Conservation (phyloP, 2,113 vertebrate species). For the Nicator chloris region DNA sequence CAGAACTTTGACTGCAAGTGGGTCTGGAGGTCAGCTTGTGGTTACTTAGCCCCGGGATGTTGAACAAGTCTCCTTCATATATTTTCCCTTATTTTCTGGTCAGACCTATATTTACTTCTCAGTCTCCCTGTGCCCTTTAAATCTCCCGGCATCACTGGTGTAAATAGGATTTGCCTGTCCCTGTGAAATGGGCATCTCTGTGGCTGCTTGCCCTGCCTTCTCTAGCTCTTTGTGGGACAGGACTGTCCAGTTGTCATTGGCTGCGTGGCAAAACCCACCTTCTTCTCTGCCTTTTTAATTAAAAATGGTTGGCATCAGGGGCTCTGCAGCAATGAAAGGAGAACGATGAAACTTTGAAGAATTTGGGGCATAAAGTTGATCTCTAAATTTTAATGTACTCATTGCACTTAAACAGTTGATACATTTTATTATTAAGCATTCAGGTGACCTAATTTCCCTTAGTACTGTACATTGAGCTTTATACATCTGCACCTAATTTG, state of each 20-base stretch:
- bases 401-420: slow-evolving; percentile 63
- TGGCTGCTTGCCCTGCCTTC: neutral
- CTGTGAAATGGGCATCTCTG: neutral
- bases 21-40: neutral
- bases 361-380: slow-evolving; percentile 9
- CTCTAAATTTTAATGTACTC: slow-evolving; percentile 57
- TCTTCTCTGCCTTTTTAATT: slow-evolving; percentile 45
- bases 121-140: neutral
- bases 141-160: neutral
- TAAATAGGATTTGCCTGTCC: neutral
- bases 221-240: neutral
- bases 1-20: neutral
- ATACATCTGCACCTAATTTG: slow-evolving; percentile 85
- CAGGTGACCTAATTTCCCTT: slow-evolving; percentile 76
- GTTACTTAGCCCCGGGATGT: neutral
- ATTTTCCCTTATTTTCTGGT: neutral
- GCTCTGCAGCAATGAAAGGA: slow-evolving; percentile 24
- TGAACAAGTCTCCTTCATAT: neutral
- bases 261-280: neutral
- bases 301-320: slow-evolving; percentile 24
- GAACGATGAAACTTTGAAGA: slow-evolving; percentile 47
- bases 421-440: slow-evolving; percentile 67
- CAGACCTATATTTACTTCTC: neutral
- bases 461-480: slow-evolving; percentile 73
- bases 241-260: neutral